Percentiles rank a stretch among this genome's conserved stretches.
Conservation (phyloP, 2,797 vertebrate species). For the Rhinella marina region DNA sequence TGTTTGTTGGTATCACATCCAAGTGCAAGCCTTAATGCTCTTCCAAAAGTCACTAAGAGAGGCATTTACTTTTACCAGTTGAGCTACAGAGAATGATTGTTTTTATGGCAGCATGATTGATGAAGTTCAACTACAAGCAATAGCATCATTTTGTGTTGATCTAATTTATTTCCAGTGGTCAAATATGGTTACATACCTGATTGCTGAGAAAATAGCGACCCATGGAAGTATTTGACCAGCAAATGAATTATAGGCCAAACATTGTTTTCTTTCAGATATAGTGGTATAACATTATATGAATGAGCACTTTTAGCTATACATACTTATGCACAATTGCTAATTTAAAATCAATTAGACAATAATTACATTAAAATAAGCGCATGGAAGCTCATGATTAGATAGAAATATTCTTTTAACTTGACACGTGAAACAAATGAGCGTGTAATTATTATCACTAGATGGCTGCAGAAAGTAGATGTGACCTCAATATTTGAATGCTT, state of each 20-base stretch:
- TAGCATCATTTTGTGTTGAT: not conserved
- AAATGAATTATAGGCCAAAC: not conserved
- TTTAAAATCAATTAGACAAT: conserved; percentile 41
- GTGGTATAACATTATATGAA: not conserved
- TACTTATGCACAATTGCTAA: not conserved
- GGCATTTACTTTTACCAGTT: no score
- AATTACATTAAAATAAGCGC: conserved; percentile 21
- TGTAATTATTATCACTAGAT: conserved; percentile 27
- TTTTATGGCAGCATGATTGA: not conserved
- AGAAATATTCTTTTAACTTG: not conserved
- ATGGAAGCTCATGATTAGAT: not conserved
- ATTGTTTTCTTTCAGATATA: not conserved
- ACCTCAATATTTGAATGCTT: not conserved
- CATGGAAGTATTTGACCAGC: not conserved
- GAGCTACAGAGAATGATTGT: not conserved
- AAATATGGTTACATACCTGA: not conserved
- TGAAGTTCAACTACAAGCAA: not conserved
- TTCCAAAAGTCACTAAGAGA: no score
- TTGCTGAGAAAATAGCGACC: not conserved
- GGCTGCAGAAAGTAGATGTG: not conserved
- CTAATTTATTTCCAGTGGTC: not conserved
- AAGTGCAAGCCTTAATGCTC: no score
- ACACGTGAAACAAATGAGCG: conserved; percentile 42
- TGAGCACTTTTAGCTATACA: not conserved
- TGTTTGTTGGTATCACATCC: no score